Base-by-base conservation (phyloP, 2,888 invertebrate species). In the Auanema sp. region DNA sequence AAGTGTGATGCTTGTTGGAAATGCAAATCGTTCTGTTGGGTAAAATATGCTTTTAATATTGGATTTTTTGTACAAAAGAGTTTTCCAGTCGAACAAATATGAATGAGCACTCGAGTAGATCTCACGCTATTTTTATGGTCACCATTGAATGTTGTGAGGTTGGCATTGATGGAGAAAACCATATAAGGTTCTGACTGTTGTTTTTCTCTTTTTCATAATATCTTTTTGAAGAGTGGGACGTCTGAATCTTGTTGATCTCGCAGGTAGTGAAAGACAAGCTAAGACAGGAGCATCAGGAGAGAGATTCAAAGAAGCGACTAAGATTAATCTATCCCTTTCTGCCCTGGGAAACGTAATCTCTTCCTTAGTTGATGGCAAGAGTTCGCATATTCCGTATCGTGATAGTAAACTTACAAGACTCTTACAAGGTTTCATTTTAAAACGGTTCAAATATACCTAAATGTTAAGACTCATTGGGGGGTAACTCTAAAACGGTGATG, bases 401-500 rank as follows among this genome's bases (percentile, higher is more conserved):
- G 97, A 98, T 87, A 95, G 95, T 0, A 98, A 98, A 85, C 87
- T 98, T 41, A 98, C 98, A 0, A 86, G 95, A 12, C 86, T 95
- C 42, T 87, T 98, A 65, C 96, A 98, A 86, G 97, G 76, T 74
- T n/a, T 44, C 33, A 3, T 14, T 11, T n/a, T 40, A 1, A 1
- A n/a, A 11, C 18, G 18, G 18, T 12, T 12, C 12, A 57, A 52
- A 25, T 41, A 54, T 10, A 41, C 11, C 12, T 23, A 54, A 54
- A 41, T 40, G 14, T 59, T 25, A 57, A 75, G 97, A 98, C 87
- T 97, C 96, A 0, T 87, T 99, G 52, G 98, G 98, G 62, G 98
- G 98, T 11, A 97, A 97, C 87, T 93, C 97, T 51, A 94, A 94
- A 86, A 98, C 98, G 1, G 92, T 98, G 60, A 98, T 98, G 97